Evolutionary conservation across 53 echinoderm and acorn worm species (phyloP), one percentile per base, ranked within the genome.

Genomic region (Apostichopus leukothele): DNA sequence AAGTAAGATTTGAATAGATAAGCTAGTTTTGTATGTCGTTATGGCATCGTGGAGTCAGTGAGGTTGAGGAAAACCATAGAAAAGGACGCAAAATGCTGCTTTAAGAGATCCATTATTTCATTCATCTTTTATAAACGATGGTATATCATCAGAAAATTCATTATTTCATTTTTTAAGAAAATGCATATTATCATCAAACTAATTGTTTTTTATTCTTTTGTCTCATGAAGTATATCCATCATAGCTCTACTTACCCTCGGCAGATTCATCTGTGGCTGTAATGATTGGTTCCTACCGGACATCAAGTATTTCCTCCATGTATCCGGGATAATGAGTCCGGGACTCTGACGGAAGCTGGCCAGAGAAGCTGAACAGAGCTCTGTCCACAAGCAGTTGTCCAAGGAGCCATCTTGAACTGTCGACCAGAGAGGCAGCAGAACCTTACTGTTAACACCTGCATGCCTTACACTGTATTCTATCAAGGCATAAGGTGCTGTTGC

Each of bases 281-380:
- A 14, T 5, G 59, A 25, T 75, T 75, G 20, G 74, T 52, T 75
- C 14, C n/a, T 8, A 54, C 75, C 60, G 18, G 22, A 8, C 14
- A 87, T 14, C 53, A 87, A 19, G 26, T 51, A 52, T 5, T 75
- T 52, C 55, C 88, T 75, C 88, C 88, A 87, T 20, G 50, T 54
- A 4, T 25, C 54, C 8, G 88, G 88, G 53, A 12, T 9, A 1
- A 87, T 53, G 59, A 87, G 21, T 16, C 51, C 88, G 9, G 75
- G 19, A 53, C 74, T 87, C 8, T 87, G 74, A 19, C 51, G 53
- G 20, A 87, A 51, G 11, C 57, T 74, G 75, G 55, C 53, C 11
- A 87, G 9, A n/a, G 23, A 51, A 20, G 88, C 74, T 53, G 55
- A 75, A 10, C 75, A 87, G 11, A 87, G 53, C 75, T 87, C 74